Evolutionary conservation across 1,140 invertebrate species (phyloP), one percentile per base, ranked within the genome.

Genomic region (Phymorhynchus buccinoides): DNA sequence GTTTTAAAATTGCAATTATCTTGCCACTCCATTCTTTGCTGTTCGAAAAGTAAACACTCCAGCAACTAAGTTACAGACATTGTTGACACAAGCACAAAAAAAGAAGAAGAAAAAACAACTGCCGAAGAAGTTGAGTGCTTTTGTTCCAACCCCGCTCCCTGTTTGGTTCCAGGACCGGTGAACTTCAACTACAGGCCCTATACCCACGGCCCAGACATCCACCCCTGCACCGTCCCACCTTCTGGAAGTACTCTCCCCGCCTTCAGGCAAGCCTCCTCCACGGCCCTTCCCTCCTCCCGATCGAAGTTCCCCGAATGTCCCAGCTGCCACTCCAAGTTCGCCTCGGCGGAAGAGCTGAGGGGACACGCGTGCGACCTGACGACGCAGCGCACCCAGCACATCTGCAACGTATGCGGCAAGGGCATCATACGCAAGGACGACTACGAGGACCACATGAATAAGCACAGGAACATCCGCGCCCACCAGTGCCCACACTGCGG

Each of bases 401-500:
- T 75, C 16, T 75, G 73, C 73, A 75, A 9, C 18, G 27, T 75
- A 0, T 75, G 73, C 18, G 73, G 73, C 35, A 75, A 75, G 42
- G 73, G 73, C 37, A 75, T 75, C 37, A 75, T 37, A 1, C 73
- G 73, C 35, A 75, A 75, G 42, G 73, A 75, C 27, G 73, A 75
- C 37, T 75, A 37, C 41, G 73, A 75, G 18, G 73, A 75, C 41
- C 73, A 75, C 37, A 41, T 75, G 37, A 75, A 75, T 37, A n/a
- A 39, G 37, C 73, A 75, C 73, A 39, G 73, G 37, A 75, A 75
- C 37, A 75, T 75, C 73, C 32, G 35, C 39, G 73, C 73, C 27
- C 73, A 75, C 37, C 16, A 39, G 73, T 75, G 73, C 27, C 73
- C 73, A 2, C 73, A 75, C 73, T 75, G 73, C 41, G 73, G 9